A percentile compares a stretch with the other conserved stretches of the same genome.
These are phyloP conservation scores for Protomyctophum bolini DNA, from an alignment of 2,113 vertebrate species.

Conservation along the genomic window DNA sequence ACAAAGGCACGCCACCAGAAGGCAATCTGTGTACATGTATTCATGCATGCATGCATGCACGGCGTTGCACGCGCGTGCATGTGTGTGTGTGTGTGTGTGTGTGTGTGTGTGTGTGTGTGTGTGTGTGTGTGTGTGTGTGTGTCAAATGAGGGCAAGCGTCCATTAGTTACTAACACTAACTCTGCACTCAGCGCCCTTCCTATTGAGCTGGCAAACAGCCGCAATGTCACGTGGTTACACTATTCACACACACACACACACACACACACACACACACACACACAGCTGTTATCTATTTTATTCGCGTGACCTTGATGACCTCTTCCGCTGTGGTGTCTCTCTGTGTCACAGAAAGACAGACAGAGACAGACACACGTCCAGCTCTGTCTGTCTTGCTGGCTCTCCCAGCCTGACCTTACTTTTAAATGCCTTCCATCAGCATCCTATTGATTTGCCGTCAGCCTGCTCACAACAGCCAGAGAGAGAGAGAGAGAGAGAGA, in stretches of 20 bases:
- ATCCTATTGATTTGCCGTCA: no score
- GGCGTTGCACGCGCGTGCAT: constrained; percentile 12
- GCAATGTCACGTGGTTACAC: not conserved
- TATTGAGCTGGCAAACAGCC: constrained; percentile 28
- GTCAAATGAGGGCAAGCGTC: constrained; percentile 7
- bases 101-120: constrained; percentile 14
- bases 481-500: constrained; percentile 4
- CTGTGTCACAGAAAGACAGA: not conserved
- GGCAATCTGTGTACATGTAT: constrained; percentile 5
- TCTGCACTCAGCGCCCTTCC: constrained; percentile 38
- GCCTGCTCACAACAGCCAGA: not conserved
- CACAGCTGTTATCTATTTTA: not conserved
- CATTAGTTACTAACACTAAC: constrained; percentile 21
- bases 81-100: constrained; percentile 9
- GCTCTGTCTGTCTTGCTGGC: not conserved
- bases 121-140: constrained; percentile 6
- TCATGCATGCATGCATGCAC: not conserved
- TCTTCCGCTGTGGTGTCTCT: not conserved
- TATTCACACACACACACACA: not conserved
- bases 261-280: not conserved
- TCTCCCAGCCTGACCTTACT: not conserved
- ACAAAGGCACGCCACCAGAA: constrained; percentile 30
- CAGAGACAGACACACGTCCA: not conserved
- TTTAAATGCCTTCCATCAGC: not conserved
- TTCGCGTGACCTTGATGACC: not conserved